A percentile compares a stretch with the other conserved stretches of the same genome.
Evolutionary conservation across 2,888 invertebrate genomes (phyloP).

Genomic region (Tuberolachnus salignus): DNA sequence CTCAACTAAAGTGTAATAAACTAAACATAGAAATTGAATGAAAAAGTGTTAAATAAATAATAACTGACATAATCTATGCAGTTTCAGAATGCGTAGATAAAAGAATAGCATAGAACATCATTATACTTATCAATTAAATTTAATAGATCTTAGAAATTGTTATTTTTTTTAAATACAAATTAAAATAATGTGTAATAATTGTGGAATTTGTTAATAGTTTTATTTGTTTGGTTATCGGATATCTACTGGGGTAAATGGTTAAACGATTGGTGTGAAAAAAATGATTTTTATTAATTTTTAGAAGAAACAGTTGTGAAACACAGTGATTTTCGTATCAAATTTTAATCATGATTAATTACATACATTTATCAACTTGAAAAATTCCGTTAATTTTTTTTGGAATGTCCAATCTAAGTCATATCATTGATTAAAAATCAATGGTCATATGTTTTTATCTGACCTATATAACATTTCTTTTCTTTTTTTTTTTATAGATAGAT

Average conservation of each 20-base stretch:
- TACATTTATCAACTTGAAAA: conserved; percentile 30
- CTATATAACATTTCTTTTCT: background rate
- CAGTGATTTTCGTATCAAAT: conserved; percentile 33
- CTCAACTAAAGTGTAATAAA: conserved; percentile 37
- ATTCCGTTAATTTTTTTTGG: conserved; percentile 3
- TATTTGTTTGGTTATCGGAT: conserved; percentile 9
- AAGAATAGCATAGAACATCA: conserved; percentile 11
- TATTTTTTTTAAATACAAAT: conserved; percentile 20
- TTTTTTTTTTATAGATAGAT: background rate
- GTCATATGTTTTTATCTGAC: conserved; percentile 10
- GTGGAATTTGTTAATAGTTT: conserved; percentile 16
- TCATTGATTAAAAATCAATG: background rate
- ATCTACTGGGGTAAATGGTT: background rate
- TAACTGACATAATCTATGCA: conserved; percentile 23
- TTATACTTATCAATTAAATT: conserved; percentile 30
- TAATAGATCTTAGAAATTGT: conserved; percentile 24
- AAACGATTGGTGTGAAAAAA: conserved; percentile 1
- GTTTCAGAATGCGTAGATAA: conserved; percentile 1
- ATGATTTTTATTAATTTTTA: conserved; percentile 10
- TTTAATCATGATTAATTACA: conserved; percentile 38
- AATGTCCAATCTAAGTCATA: conserved; percentile 18
- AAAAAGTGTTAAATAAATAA: conserved; percentile 44
- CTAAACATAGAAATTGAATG: conserved; percentile 40
- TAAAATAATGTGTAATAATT: conserved; percentile 8
- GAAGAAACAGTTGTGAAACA: conserved; percentile 44